A percentile compares a stretch with the other conserved stretches of the same genome.
These are phyloP conservation scores for Neopelma chrysocephalum DNA, from an alignment of 2,797 vertebrate genomes.

Conservation along the genomic window DNA sequence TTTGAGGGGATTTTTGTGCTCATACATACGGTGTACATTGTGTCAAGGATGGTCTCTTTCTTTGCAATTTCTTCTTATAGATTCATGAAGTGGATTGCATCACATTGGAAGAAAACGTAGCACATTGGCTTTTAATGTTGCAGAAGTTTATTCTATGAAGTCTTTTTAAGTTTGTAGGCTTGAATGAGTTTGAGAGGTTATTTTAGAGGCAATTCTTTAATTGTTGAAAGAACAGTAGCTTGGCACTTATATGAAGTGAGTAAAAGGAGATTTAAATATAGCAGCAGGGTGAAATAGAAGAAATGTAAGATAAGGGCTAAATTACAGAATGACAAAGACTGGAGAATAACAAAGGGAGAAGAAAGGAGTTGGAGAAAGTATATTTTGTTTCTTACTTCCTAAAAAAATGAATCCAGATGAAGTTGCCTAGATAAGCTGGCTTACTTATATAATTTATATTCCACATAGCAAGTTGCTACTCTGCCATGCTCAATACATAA, in stretches of 20 bases:
- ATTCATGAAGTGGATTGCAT: background rate
- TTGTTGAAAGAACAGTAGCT: background rate
- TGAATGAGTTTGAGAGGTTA: background rate
- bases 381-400: background rate
- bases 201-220: background rate
- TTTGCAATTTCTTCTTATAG: background rate
- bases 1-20: background rate
- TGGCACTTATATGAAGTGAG: background rate
- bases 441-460: background rate
- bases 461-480: background rate
- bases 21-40: accelerated
- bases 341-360: background rate
- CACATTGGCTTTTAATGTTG: background rate
- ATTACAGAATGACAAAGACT: background rate
- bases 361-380: background rate
- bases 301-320: background rate
- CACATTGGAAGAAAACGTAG: background rate
- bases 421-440: background rate
- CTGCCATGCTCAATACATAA: background rate
- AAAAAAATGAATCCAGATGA: background rate
- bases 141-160: background rate
- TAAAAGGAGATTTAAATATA: background rate
- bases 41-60: background rate
- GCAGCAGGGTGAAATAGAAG: background rate
- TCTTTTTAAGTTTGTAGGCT: background rate